Evolutionary conservation across 2,113 vertebrate genomes (phyloP).

Genomic region (Coregonus clupeaformis): DNA sequence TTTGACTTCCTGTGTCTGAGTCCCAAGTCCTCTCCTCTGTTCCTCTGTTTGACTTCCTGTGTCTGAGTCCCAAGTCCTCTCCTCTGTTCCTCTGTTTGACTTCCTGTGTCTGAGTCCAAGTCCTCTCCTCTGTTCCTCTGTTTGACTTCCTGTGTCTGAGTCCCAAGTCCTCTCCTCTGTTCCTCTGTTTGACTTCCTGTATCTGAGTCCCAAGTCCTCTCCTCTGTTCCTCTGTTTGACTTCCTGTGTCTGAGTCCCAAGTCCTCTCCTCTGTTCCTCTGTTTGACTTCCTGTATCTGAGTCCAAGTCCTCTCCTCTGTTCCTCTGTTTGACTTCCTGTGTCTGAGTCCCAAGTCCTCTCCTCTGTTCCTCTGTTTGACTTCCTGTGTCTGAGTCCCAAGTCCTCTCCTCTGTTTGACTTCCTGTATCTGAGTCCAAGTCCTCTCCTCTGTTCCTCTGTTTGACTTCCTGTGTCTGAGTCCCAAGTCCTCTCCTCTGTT

Average conservation of each 20-base stretch:
- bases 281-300: slow-evolving; percentile 3
- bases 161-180: background rate
- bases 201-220: too few relatives aligned
- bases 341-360: slow-evolving; percentile 5
- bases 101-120: background rate
- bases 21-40: too few relatives aligned
- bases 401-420: slow-evolving; percentile 34
- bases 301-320: slow-evolving; percentile 23
- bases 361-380: slow-evolving; percentile 27
- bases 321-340: slow-evolving; percentile 19
- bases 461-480: background rate
- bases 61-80: background rate
- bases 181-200: background rate
- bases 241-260: slow-evolving; percentile 2
- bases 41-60: background rate
- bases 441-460: background rate
- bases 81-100: background rate
- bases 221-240: background rate
- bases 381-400: background rate
- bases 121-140: background rate
- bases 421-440: background rate
- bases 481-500: background rate
- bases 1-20: background rate
- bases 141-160: too few relatives aligned
- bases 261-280: slow-evolving; percentile 33